Conservation (phyloP, 1,140 invertebrate species). For the Drosophila subobscura region DNA sequence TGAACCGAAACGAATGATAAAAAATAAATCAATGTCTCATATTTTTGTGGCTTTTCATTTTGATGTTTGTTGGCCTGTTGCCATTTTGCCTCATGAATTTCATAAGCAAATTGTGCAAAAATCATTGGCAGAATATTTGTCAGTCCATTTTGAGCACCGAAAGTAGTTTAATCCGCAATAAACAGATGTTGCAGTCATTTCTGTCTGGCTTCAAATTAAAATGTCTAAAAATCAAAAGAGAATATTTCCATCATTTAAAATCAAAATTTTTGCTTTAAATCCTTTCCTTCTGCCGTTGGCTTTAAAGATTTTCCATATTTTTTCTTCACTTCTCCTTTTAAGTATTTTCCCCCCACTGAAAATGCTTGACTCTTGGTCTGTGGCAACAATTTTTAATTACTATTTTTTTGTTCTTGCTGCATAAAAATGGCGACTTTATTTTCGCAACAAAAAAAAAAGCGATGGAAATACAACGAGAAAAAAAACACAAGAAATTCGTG, state of each 20-base stretch:
- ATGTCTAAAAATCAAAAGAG: too few species aligned
- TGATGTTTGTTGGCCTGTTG: neutral
- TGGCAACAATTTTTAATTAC: constrained; percentile 32
- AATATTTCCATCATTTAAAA: too few species aligned
- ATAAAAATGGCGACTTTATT: constrained; percentile 41
- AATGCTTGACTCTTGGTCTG: constrained; percentile 10
- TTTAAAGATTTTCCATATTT: too few species aligned
- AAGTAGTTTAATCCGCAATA: too few species aligned
- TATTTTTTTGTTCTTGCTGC: constrained; percentile 11
- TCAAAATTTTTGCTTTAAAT: too few species aligned
- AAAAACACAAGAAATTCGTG: constrained; percentile 37
- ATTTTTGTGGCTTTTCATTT: constrained; percentile 25
- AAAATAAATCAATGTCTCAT: constrained; percentile 56
- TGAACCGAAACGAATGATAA: constrained; percentile 72
- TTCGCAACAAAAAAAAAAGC: constrained; percentile 6
- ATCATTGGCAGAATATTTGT: too few species aligned
- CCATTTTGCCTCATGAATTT: constrained; percentile 10
- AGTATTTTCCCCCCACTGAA: constrained; percentile 14
- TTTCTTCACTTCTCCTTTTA: too few species aligned
- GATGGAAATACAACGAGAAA: constrained; percentile 2
- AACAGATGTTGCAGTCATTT: too few species aligned
- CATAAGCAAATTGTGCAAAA: too few species aligned
- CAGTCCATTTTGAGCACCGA: too few species aligned
- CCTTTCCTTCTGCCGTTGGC: too few species aligned
- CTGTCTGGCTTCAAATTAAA: too few species aligned